phyloP scores from a whole-genome alignment of 2,797 vertebrate genomes.

The Neostethus bicornis region DNA sequence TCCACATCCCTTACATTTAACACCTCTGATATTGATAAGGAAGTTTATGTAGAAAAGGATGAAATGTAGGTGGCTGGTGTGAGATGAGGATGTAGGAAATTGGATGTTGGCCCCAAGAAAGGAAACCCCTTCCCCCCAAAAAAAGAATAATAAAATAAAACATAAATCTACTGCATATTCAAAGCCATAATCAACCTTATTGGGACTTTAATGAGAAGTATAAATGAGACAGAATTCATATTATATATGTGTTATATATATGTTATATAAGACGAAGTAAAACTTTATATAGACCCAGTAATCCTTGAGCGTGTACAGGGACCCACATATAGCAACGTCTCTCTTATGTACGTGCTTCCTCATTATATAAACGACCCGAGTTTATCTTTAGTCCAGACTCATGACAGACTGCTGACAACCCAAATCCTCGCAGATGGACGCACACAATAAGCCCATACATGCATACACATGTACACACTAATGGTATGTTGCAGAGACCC shows the following conservation, averaged over 20 bases:
- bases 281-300: background rate
- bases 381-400: constrained; percentile 40
- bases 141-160: no score
- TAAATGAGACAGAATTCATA: background rate
- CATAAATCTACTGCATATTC: no score
- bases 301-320: background rate
- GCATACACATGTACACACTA: constrained; percentile 14
- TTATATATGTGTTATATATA: background rate
- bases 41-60: no score
- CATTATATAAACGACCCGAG: constrained; percentile 38
- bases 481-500: constrained; percentile 25
- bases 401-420: constrained; percentile 23
- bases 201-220: background rate
- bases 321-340: constrained; percentile 4
- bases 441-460: background rate
- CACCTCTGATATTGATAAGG: no score
- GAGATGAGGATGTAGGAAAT: no score
- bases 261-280: background rate
- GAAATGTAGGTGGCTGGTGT: no score
- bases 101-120: no score
- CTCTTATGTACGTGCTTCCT: constrained; percentile 4
- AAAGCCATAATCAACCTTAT: no score
- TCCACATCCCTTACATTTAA: no score
- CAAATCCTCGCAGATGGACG: constrained; percentile 21
- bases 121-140: no score